phyloP scores from a whole-genome alignment of 2,797 vertebrate genomes.

The Rhodeus uyekii region DNA sequence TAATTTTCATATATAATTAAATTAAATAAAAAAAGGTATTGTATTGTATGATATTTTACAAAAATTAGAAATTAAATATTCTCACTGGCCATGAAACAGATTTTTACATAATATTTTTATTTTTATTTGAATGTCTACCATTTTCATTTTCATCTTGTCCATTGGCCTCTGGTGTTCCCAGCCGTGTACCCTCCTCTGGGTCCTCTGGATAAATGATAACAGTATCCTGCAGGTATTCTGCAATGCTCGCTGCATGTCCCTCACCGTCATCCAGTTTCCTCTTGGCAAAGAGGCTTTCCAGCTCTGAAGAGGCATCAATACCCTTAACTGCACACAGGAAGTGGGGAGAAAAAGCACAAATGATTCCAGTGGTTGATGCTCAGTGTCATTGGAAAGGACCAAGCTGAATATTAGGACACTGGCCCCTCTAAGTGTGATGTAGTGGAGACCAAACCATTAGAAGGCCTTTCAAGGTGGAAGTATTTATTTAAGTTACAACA shows the following conservation, averaged over 20 bases:
- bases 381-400: constrained; percentile 49
- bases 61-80: no score
- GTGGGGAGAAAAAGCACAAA: constrained; percentile 27
- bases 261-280: constrained; percentile 87
- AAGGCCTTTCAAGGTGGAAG: constrained; percentile 65
- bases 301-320: constrained; percentile 84
- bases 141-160: constrained; percentile 86
- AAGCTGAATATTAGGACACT: constrained; percentile 52
- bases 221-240: constrained; percentile 93
- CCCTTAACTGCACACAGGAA: constrained; percentile 78
- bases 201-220: constrained; percentile 98
- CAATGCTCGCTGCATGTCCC: constrained; percentile 86
- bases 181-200: constrained; percentile 89
- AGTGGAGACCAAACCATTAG: constrained; percentile 63
- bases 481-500: constrained; percentile 70
- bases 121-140: constrained; percentile 70
- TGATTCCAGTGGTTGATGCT: constrained; percentile 37
- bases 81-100: background rate
- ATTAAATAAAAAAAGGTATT: background rate
- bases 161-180: constrained; percentile 88
- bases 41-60: background rate
- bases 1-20: background rate
- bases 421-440: constrained; percentile 61
- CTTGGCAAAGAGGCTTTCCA: constrained; percentile 89
- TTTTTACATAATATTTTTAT: background rate